Evolutionary conservation across 2,113 vertebrate genomes (phyloP).

Genomic region (Triplophysa rosa): DNA sequence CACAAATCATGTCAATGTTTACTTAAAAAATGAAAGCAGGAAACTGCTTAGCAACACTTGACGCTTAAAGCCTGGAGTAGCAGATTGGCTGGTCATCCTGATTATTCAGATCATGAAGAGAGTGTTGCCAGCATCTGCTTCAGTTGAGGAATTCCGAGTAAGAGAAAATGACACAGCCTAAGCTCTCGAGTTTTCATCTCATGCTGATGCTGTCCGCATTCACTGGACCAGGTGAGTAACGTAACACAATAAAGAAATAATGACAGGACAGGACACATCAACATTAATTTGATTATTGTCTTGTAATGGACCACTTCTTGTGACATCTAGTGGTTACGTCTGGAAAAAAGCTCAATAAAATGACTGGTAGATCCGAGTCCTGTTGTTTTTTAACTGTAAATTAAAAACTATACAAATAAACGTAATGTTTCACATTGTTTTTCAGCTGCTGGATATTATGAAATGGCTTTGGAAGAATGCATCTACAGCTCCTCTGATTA

Average conservation of each 20-base stretch:
- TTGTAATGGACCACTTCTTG: too few species aligned
- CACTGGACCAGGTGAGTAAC: not conserved
- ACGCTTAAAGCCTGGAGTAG: not conserved
- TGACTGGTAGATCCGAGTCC: too few species aligned
- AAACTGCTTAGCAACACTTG: constrained; percentile 13
- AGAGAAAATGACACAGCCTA: not conserved
- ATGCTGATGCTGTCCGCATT: constrained; percentile 2
- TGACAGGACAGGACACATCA: not conserved
- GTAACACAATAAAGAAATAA: not conserved
- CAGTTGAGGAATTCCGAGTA: not conserved
- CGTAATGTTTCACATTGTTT: not conserved
- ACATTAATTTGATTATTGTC: too few species aligned
- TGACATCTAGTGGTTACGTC: too few species aligned
- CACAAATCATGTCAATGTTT: too few species aligned
- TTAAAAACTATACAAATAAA: not conserved
- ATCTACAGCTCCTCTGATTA: not conserved
- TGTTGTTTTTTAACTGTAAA: not conserved
- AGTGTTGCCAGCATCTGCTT: too few species aligned
- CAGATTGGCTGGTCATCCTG: constrained; percentile 4
- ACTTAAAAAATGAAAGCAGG: not conserved
- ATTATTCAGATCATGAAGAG: not conserved
- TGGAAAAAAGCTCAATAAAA: too few species aligned
- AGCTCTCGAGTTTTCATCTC: not conserved
- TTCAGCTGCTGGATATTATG: constrained; percentile 57
- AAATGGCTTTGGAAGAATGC: accelerated